Evolutionary conservation across 2,888 invertebrate genomes (phyloP).

Genomic region (Hedya salicella): DNA sequence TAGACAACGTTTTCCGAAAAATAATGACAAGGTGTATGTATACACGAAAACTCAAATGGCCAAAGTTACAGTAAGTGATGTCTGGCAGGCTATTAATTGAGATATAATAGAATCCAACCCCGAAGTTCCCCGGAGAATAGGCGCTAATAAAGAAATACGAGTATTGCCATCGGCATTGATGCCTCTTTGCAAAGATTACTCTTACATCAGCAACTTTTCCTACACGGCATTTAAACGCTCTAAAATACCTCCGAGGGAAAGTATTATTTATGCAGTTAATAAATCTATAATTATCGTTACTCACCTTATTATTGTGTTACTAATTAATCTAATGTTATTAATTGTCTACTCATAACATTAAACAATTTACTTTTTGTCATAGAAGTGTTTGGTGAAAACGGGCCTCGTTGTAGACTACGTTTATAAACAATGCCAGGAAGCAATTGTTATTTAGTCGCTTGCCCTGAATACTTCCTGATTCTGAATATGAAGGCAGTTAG

Average conservation of each 20-base stretch:
- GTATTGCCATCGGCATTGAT: conserved; percentile 27
- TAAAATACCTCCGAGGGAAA: conserved; percentile 3
- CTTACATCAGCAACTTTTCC: neutral
- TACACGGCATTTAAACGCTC: neutral
- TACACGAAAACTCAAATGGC: neutral
- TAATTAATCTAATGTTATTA: conserved; percentile 33
- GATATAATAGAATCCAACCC: conserved; percentile 29
- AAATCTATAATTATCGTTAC: conserved; percentile 6
- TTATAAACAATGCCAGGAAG: conserved; percentile 69
- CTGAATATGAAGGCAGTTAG: conserved; percentile 13
- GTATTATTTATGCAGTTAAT: conserved; percentile 6
- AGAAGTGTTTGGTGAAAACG: conserved; percentile 49
- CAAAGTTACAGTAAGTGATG: conserved; percentile 19
- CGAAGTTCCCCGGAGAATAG: conserved; percentile 18
- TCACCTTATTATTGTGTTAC: conserved; percentile 6
- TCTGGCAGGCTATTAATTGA: conserved; percentile 29
- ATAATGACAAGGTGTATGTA: neutral
- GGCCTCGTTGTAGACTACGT: conserved; percentile 56
- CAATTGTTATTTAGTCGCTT: conserved; percentile 60
- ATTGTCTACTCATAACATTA: conserved; percentile 33
- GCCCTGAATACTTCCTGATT: conserved; percentile 50
- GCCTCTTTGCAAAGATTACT: conserved; percentile 21
- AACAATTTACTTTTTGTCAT: conserved; percentile 38
- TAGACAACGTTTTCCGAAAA: neutral
- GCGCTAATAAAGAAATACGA: conserved; percentile 39